phyloP scores from a whole-genome alignment of 2,113 vertebrate genomes.

The Peromyscus californicus region DNA sequence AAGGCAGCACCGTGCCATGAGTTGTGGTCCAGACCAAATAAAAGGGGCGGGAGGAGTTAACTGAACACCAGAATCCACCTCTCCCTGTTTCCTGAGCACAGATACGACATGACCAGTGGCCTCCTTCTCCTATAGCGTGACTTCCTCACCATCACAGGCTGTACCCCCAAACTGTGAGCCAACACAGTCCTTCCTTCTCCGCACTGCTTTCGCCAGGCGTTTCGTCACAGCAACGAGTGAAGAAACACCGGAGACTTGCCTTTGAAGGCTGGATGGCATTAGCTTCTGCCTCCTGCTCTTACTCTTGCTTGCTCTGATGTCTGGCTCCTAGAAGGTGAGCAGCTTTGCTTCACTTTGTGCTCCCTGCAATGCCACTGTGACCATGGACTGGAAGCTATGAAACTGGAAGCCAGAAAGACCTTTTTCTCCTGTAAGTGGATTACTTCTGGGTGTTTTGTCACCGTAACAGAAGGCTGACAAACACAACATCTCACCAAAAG shows the following conservation, averaged over 20 bases:
- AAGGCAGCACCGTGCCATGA: background rate
- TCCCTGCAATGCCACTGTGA: background rate
- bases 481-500: background rate
- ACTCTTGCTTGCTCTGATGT: background rate
- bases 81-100: background rate
- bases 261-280: background rate
- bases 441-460: background rate
- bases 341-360: too few species aligned
- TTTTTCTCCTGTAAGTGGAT: background rate
- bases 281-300: background rate
- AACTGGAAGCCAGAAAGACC: background rate
- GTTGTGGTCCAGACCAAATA: background rate
- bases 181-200: background rate
- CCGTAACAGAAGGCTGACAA: background rate
- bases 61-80: background rate
- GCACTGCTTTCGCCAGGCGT: too few species aligned
- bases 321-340: background rate
- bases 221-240: background rate
- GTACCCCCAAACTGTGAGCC: background rate
- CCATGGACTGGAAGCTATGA: background rate
- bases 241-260: background rate
- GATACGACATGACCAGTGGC: background rate
- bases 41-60: background rate
- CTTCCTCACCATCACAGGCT: background rate
- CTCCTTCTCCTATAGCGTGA: background rate